phyloP scores from a whole-genome alignment of 2,113 vertebrate species.

The Strix uralensis region DNA sequence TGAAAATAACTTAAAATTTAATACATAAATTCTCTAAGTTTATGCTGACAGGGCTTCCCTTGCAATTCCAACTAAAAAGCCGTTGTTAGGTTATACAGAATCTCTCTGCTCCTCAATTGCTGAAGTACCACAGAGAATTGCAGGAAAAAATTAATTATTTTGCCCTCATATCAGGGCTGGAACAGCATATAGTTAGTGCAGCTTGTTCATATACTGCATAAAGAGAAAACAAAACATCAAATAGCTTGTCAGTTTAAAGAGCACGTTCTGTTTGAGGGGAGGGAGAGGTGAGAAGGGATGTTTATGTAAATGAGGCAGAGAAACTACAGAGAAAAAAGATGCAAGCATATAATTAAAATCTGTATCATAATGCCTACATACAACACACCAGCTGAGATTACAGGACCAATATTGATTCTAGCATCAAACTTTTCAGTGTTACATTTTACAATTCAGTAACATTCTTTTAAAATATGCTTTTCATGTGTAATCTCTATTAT shows the following conservation, averaged over 20 bases:
- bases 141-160: constrained; percentile 11
- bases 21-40: neutral
- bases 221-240: constrained; percentile 45
- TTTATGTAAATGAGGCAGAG: neutral
- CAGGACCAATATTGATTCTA: neutral
- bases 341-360: constrained; percentile 23
- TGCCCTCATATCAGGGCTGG: neutral
- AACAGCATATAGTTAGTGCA: neutral
- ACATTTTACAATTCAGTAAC: neutral
- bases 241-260: neutral
- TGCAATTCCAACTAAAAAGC: neutral
- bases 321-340: constrained; percentile 14
- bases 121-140: neutral
- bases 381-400: neutral
- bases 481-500: neutral
- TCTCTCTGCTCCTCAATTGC: neutral
- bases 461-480: neutral
- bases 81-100: neutral
- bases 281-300: neutral
- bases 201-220: neutral
- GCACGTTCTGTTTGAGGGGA: neutral
- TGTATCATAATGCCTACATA: neutral
- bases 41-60: neutral
- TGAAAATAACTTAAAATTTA: neutral
- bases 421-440: neutral